These are phyloP conservation scores for Oscheius sp. DNA, from an alignment of 1,140 invertebrate species.

Conservation along the genomic window DNA sequence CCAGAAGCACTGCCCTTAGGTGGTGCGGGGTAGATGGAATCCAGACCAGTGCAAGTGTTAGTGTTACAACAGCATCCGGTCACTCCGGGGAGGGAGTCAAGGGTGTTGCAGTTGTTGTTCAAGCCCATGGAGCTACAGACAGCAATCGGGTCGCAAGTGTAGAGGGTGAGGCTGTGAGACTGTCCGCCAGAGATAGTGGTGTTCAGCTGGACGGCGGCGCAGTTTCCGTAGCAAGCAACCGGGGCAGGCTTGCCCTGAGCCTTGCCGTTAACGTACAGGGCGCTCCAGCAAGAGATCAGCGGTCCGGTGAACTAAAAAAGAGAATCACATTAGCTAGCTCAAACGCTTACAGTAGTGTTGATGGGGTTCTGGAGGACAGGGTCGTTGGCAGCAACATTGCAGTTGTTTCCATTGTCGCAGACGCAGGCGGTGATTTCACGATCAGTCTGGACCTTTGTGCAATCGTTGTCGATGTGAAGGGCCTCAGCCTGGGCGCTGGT, in stretches of 20 bases:
- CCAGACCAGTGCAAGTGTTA: slow-evolving; percentile 31
- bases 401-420: slow-evolving; percentile 25
- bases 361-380: slow-evolving; percentile 1
- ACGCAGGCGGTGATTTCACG: slow-evolving; percentile 32
- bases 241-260: background rate
- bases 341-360: background rate
- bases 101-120: background rate
- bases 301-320: background rate
- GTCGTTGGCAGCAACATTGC: slow-evolving; percentile 16
- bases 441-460: slow-evolving; percentile 12
- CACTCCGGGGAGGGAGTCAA: slow-evolving; percentile 19
- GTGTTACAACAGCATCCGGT: slow-evolving; percentile 38
- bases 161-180: background rate
- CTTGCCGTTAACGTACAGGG: slow-evolving; percentile 7
- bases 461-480: slow-evolving; percentile 19
- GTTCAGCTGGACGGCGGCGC: slow-evolving; percentile 8
- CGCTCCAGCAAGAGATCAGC: slow-evolving; percentile 20
- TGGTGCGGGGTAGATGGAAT: slow-evolving; percentile 5
- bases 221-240: slow-evolving; percentile 18
- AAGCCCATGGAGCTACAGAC: slow-evolving; percentile 10
- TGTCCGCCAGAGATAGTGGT: slow-evolving; percentile 17
- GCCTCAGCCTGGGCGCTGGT: slow-evolving; percentile 16
- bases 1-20: background rate
- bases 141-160: slow-evolving; percentile 18
- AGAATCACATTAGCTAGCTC: background rate